Percentiles rank a stretch among this genome's conserved stretches.
Evolutionary conservation across 1,140 invertebrate species (phyloP).

Genomic region (Apis mellifera): DNA sequence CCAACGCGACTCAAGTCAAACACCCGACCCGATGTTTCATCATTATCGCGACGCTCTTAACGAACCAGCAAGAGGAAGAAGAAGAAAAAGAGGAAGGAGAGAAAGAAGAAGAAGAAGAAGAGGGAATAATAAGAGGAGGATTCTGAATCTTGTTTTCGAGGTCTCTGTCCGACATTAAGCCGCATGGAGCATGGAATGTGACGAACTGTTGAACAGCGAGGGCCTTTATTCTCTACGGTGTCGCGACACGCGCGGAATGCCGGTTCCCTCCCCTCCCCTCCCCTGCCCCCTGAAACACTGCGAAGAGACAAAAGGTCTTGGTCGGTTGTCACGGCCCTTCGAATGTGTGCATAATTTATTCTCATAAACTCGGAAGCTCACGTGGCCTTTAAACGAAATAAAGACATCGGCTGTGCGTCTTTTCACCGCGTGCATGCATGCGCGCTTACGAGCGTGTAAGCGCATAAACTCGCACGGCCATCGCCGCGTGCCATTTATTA

Average conservation of each 20-base stretch:
- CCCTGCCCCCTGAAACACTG: neutral
- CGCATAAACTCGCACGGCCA: constrained; percentile 36
- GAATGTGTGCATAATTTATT: constrained; percentile 52
- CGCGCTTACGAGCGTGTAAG: constrained; percentile 27
- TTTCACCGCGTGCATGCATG: constrained; percentile 12
- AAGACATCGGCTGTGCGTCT: constrained; percentile 36
- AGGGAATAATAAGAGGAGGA: neutral
- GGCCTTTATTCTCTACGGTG: constrained; percentile 15
- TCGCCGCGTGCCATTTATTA: constrained; percentile 50
- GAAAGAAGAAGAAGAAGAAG: no score
- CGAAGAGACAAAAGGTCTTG: constrained; percentile 24
- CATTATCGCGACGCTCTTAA: constrained; percentile 15
- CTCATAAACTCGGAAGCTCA: constrained; percentile 49
- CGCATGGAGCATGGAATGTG: neutral
- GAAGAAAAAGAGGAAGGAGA: no score
- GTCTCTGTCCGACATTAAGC: constrained; percentile 9
- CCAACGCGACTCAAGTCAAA: neutral
- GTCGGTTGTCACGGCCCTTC: constrained; percentile 6
- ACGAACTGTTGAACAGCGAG: constrained; percentile 31
- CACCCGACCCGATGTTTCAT: neutral
- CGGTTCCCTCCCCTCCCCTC: neutral
- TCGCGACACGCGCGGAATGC: constrained; percentile 31
- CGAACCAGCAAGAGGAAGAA: neutral
- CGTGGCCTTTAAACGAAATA: constrained; percentile 42
- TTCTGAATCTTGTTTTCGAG: constrained; percentile 12